phyloP scores from a whole-genome alignment of 2,797 vertebrate genomes.

The Hippoglossus hippoglossus region DNA sequence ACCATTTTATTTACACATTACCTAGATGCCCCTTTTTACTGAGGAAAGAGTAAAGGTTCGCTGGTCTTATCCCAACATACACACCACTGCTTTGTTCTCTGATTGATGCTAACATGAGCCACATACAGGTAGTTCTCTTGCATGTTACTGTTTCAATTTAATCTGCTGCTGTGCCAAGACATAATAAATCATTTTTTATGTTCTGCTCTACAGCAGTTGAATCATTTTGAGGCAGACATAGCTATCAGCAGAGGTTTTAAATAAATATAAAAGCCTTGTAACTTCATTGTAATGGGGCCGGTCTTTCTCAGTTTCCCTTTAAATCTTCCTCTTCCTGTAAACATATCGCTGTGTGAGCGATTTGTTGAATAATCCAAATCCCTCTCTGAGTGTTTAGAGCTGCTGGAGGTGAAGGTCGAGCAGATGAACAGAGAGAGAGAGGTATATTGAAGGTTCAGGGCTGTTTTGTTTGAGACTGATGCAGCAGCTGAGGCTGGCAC shows the following conservation, averaged over 20 bases:
- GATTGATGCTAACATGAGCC: slow-evolving; percentile 34
- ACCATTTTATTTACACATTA: neutral
- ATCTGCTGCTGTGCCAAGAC: neutral
- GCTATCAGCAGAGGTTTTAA: slow-evolving; percentile 26
- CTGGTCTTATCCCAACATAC: neutral
- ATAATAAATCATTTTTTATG: slow-evolving; percentile 19
- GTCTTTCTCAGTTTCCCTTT: slow-evolving; percentile 29
- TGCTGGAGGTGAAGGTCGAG: slow-evolving; percentile 39
- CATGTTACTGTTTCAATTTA: neutral
- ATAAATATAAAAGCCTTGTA: slow-evolving; percentile 42
- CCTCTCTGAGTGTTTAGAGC: slow-evolving; percentile 68
- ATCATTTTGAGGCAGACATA: slow-evolving; percentile 1
- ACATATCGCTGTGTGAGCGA: slow-evolving; percentile 54
- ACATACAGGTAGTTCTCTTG: neutral
- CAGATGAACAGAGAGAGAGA: slow-evolving; percentile 13
- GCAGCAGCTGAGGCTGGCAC: slow-evolving; percentile 33
- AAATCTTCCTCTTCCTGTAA: slow-evolving; percentile 71
- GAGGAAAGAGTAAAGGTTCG: neutral
- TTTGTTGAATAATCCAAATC: slow-evolving; percentile 60
- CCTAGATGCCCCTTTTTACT: neutral
- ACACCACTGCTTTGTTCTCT: slow-evolving; percentile 26
- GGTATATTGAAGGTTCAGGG: neutral
- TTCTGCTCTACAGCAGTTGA: slow-evolving; percentile 3
- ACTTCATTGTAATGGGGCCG: slow-evolving; percentile 13
- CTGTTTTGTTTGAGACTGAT: slow-evolving; percentile 28